Evolutionary conservation across 2,113 vertebrate genomes (phyloP).

Genomic region (Scomber colias): DNA sequence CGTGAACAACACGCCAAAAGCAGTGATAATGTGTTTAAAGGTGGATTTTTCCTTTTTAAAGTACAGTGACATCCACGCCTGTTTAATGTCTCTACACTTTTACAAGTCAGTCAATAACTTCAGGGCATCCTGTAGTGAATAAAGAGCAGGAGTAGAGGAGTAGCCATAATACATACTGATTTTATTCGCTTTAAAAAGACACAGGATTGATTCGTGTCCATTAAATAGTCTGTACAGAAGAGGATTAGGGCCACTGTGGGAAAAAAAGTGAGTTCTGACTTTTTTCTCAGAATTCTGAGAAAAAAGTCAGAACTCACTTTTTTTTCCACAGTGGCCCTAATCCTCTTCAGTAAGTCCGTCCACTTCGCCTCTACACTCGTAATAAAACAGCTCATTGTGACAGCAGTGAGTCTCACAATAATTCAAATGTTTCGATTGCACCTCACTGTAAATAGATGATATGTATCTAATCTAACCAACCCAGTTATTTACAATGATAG

Average conservation of each 20-base stretch:
- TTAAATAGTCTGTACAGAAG: not conserved
- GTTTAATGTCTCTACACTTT: not conserved
- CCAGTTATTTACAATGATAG: conserved; percentile 23
- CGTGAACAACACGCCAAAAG: too few relatives aligned
- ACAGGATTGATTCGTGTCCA: not conserved
- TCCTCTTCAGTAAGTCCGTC: not conserved
- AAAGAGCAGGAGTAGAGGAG: not conserved
- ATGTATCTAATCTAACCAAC: conserved; percentile 22
- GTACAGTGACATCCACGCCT: conserved; percentile 6
- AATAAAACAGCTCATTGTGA: not conserved
- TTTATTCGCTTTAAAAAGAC: conserved; percentile 8
- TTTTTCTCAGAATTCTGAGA: too few relatives aligned
- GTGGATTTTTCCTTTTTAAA: conserved; percentile 23
- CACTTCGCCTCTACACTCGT: not conserved
- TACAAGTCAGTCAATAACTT: not conserved
- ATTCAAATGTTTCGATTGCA: conserved; percentile 1
- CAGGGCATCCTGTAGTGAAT: not conserved
- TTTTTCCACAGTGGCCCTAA: too few relatives aligned
- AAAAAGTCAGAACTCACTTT: too few relatives aligned
- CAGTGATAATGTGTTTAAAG: too few relatives aligned
- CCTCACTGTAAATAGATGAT: conserved; percentile 37
- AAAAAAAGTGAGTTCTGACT: too few relatives aligned
- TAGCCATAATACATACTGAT: conserved; percentile 4
- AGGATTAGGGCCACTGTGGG: too few relatives aligned
- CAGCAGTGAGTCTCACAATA: not conserved